Base-by-base conservation (phyloP, 2,888 invertebrate species). In the Thysanoteuthis rhombus region DNA sequence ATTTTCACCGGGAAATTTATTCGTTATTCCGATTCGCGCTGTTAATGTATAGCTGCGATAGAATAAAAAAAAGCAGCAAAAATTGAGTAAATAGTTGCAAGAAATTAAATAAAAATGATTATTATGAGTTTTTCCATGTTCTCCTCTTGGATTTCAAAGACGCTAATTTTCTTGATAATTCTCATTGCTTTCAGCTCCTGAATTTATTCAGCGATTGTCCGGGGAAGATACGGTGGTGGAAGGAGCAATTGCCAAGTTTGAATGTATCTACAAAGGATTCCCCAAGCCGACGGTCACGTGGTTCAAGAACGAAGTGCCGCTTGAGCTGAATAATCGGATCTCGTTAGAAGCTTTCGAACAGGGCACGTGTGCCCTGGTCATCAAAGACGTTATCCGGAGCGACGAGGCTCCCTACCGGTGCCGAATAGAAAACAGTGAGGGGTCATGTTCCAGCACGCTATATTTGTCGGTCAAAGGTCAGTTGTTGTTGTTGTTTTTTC, bases 331-430 rank as follows among this genome's bases (percentile, higher is more conserved):
- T 89, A 92, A 95, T 12, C 95, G 96, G 38, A 95, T 95, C 38
- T 94, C 94, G 75, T 93, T 95, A 36, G 95, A 95, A 52, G 93
- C 93, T 39, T 94, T 94, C 40, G 96, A 95, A 58, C 94, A 94
- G 38, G 96, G 96, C 19, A 93, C 94, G 58, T 95, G 95, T 94
- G 94, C 94, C 36, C 94, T 96, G 36, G 94, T 94, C 45, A 94
- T 96, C n/a, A 93, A 94, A 90, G 95, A 95, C 39, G 95, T 96
- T 52, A 95, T 95, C 93, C 95, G 95, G 92, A 95, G 95, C 22
- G 96, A 96, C 94, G 96, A 95, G 94, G 96, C 96, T 19, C 95
- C 95, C 19, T 96, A 96, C 94, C 95, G 95, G 93, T 95, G 96
- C 93, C 94, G 95, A 52, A 96, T 96, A 22, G 95, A 96, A 93